phyloP scores from a whole-genome alignment of 2,797 vertebrate genomes.

The Molossus alvarezi region DNA sequence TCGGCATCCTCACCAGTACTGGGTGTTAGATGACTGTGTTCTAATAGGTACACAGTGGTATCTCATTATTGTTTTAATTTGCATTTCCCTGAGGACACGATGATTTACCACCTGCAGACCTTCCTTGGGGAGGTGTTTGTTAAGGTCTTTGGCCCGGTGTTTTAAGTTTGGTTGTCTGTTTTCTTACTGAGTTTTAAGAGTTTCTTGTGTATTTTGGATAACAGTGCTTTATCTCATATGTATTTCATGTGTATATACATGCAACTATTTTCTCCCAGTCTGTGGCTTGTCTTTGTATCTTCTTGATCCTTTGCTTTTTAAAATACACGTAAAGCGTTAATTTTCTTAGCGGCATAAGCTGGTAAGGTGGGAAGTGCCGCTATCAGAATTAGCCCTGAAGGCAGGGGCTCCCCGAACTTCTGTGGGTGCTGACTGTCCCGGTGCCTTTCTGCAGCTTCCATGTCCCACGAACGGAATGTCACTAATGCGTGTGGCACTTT shows the following conservation, averaged over 20 bases:
- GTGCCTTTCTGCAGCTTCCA: not conserved
- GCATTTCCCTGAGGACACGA: not conserved
- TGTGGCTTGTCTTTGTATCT: not conserved
- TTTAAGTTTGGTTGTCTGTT: not conserved
- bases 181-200: not conserved
- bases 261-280: not conserved
- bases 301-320: conserved; percentile 32
- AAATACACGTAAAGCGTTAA: not conserved
- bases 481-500: not conserved
- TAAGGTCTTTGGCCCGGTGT: not conserved
- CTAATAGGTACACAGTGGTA: not conserved
- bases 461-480: not conserved
- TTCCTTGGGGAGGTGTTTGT: not conserved
- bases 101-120: not conserved
- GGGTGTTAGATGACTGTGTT: not conserved
- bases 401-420: not conserved
- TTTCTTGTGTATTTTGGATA: not conserved
- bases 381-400: not conserved
- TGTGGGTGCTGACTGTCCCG: not conserved
- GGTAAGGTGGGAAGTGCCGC: not conserved
- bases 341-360: not conserved
- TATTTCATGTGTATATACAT: too few species aligned
- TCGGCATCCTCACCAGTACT: not conserved
- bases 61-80: not conserved
- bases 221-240: not conserved